phyloP scores from a whole-genome alignment of 92 coral and sea anemone species.

The Chrysogorgia sp. region DNA sequence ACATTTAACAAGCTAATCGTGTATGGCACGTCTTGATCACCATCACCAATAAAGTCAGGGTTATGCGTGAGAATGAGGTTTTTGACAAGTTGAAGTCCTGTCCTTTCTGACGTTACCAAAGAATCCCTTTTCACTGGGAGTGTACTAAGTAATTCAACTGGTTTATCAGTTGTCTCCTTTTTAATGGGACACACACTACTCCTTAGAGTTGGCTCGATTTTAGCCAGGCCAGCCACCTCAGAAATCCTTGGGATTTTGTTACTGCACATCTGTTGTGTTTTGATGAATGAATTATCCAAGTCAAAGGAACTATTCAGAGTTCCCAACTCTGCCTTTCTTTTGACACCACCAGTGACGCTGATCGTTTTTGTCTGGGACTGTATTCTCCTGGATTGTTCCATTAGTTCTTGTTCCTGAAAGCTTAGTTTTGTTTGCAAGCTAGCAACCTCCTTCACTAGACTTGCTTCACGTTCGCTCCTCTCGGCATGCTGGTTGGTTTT shows the following conservation, averaged over 20 bases:
- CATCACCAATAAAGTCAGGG: background rate
- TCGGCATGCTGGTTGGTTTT: constrained; percentile 59
- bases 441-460: constrained; percentile 75
- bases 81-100: constrained; percentile 15
- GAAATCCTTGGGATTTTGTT: constrained; percentile 53
- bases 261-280: constrained; percentile 48
- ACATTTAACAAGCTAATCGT: constrained; percentile 24
- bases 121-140: background rate
- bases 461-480: constrained; percentile 68
- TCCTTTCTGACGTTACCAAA: background rate
- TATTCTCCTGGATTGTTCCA: constrained; percentile 67
- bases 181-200: background rate
- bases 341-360: constrained; percentile 38
- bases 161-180: background rate
- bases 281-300: constrained; percentile 78
- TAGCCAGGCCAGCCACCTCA: background rate
- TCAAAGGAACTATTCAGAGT: constrained; percentile 59
- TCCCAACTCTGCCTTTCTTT: constrained; percentile 50
- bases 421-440: constrained; percentile 75
- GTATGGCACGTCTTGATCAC: background rate
- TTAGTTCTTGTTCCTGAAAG: constrained; percentile 87
- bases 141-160: background rate
- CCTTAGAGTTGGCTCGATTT: background rate
- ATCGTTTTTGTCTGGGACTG: constrained; percentile 32
- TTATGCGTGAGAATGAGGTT: constrained; percentile 15